A percentile compares a stretch with the other conserved stretches of the same genome.
Conservation (phyloP, 2,888 invertebrate species). For the Andrena flavipes region DNA sequence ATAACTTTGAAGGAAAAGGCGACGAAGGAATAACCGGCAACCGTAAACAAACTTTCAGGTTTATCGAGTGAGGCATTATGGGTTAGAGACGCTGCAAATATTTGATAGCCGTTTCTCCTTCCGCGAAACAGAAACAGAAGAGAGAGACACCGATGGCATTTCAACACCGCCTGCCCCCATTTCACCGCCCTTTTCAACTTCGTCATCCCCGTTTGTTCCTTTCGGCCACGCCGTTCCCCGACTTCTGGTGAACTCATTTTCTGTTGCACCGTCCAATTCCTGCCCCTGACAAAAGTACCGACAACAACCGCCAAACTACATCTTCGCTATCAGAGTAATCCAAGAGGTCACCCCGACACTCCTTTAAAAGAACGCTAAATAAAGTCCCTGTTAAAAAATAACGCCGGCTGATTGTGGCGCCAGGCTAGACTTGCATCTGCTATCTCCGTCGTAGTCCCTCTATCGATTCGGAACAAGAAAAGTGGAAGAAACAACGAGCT, state of each 20-base stretch:
- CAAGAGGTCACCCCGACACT: slow-evolving; percentile 3
- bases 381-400: slow-evolving; percentile 47
- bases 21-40: slow-evolving; percentile 74
- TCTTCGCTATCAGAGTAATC: slow-evolving; percentile 17
- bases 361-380: slow-evolving; percentile 9
- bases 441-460: slow-evolving; percentile 14
- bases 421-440: not conserved
- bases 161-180: slow-evolving; percentile 38
- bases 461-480: slow-evolving; percentile 1
- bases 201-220: slow-evolving; percentile 45
- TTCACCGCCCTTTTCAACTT: slow-evolving; percentile 63
- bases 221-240: slow-evolving; percentile 44
- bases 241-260: slow-evolving; percentile 46
- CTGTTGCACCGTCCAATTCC: slow-evolving; percentile 46
- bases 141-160: slow-evolving; percentile 55
- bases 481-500: not conserved
- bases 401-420: slow-evolving; percentile 38
- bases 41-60: slow-evolving; percentile 83
- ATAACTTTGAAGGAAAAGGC: slow-evolving; percentile 54
- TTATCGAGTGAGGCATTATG: slow-evolving; percentile 80
- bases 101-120: slow-evolving; percentile 79
- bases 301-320: slow-evolving; percentile 20
- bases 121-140: slow-evolving; percentile 73
- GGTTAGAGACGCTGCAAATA: slow-evolving; percentile 80
- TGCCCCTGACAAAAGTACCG: slow-evolving; percentile 28